Percentiles rank a stretch among this genome's conserved stretches.
Conservation (phyloP, 2,888 invertebrate genomes). For the Lithophane ornitopus region DNA sequence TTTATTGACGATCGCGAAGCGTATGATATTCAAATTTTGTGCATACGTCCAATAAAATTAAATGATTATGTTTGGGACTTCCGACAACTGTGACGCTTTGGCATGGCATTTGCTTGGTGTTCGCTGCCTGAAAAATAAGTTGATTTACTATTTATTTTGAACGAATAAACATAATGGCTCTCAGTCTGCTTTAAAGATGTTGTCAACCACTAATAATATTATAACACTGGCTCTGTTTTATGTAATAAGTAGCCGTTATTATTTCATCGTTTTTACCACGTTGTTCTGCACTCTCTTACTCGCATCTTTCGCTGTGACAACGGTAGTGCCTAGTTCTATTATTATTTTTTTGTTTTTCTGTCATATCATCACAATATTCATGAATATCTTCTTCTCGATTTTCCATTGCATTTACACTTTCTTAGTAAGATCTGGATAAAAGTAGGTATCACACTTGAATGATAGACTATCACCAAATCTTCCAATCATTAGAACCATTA, state of each 20-base stretch:
- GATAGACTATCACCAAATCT: background rate
- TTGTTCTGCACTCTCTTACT: background rate
- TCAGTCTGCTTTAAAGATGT: slow-evolving; percentile 38
- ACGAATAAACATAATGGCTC: slow-evolving; percentile 40
- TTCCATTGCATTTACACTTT: background rate
- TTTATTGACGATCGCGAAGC: slow-evolving; percentile 79
- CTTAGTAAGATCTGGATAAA: background rate
- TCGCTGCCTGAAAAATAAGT: slow-evolving; percentile 66
- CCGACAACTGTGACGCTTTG: slow-evolving; percentile 77
- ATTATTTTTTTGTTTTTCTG: background rate
- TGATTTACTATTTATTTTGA: slow-evolving; percentile 62
- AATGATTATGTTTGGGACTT: slow-evolving; percentile 83
- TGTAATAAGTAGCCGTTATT: background rate
- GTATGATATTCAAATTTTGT: slow-evolving; percentile 81
- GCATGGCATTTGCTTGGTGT: slow-evolving; percentile 69
- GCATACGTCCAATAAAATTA: slow-evolving; percentile 82
- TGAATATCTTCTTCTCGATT: background rate
- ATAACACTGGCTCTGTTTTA: background rate
- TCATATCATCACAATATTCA: background rate
- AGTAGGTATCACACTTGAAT: background rate
- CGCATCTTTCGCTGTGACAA: background rate
- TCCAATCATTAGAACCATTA: background rate
- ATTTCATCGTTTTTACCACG: background rate
- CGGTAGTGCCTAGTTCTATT: background rate
- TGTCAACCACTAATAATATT: slow-evolving; percentile 53